Base-by-base conservation (phyloP, 2,797 vertebrate genomes). In the Xiphophorus birchmanni region DNA sequence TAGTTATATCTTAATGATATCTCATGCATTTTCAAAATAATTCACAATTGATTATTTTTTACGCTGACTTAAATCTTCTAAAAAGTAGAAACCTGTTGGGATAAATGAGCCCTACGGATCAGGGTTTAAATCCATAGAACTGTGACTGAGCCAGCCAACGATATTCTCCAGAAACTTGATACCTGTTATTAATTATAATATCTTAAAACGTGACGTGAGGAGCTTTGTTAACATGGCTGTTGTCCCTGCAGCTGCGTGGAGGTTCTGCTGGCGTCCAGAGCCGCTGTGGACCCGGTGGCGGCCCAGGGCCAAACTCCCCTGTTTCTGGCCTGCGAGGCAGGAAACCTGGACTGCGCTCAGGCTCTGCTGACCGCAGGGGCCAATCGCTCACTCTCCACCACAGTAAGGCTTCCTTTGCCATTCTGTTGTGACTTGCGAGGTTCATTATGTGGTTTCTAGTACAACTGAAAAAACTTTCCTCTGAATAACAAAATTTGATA, bases 241-340 rank as follows among this genome's bases (percentile, higher is more conserved):
- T 50, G 75, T 47, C 52, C 80, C 60, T 50, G 1, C 86, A 99
- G 98, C 94, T 98, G 97, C 94, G 95, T 97, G 94, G 96, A 97
- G 94, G 88, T 92, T 93, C 94, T 99, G 94, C 95, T 97, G 92
- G 86, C 95, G 90, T 96, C 95, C 79, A 94, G 95, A 90, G 96
- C 97, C 90, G 92, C 97, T 83, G 94, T 97, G 94, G 96, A 98
- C 86, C 89, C 90, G 42, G 90, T 90, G 90, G 95, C 96, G 88
- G 93, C 94, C 87, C 95, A 93, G 89, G 97, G 96, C 82, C 96
- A 96, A 91, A 98, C 97, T 72, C 93, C 97, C 84, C 96, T 99
- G 73, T 96, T 96, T 91, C 91, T 98, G 94, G 97, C 98, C 91
- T 97, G 97, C 90, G 95, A 95, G 92, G 96, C 97, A 2, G 97